Percentiles rank a stretch among this genome's conserved stretches.
Conservation (phyloP, 2,888 invertebrate species). For the Drosophila affinis region DNA sequence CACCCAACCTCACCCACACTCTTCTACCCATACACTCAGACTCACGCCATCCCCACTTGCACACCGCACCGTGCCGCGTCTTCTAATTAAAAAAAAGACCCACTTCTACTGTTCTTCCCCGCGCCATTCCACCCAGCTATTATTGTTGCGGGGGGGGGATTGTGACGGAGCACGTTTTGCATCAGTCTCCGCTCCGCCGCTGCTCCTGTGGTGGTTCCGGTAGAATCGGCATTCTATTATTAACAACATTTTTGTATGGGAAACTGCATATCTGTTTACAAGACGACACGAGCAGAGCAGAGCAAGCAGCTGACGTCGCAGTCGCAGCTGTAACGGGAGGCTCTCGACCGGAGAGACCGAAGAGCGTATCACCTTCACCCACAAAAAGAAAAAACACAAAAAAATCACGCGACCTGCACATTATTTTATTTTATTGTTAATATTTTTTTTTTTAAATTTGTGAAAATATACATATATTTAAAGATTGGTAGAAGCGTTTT, state of each 20-base stretch:
- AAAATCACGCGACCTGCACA: constrained; percentile 59
- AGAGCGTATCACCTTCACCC: constrained; percentile 7
- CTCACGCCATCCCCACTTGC: constrained; percentile 32
- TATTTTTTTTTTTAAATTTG: constrained; percentile 12
- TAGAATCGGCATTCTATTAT: constrained; percentile 21
- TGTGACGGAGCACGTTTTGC: constrained; percentile 29
- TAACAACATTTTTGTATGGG: constrained; percentile 1
- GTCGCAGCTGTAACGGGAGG: constrained; percentile 57
- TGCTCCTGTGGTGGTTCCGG: constrained; percentile 31
- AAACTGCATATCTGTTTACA: constrained; percentile 35
- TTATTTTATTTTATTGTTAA: constrained; percentile 38
- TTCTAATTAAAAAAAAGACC: constrained; percentile 57
- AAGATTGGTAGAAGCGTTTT: background rate
- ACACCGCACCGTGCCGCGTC: constrained; percentile 23
- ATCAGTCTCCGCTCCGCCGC: constrained; percentile 24
- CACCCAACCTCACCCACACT: constrained; percentile 31
- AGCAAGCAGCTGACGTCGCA: constrained; percentile 30
- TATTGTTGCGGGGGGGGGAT: constrained; percentile 7
- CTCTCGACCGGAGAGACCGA: constrained; percentile 15
- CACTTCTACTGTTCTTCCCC: constrained; percentile 2
- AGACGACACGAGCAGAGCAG: constrained; percentile 4
- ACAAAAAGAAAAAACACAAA: background rate
- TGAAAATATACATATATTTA: constrained; percentile 9
- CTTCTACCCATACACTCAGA: constrained; percentile 24
- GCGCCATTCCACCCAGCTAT: constrained; percentile 7